Evolutionary conservation across 2,113 vertebrate genomes (phyloP).

Genomic region (Lates calcarifer): DNA sequence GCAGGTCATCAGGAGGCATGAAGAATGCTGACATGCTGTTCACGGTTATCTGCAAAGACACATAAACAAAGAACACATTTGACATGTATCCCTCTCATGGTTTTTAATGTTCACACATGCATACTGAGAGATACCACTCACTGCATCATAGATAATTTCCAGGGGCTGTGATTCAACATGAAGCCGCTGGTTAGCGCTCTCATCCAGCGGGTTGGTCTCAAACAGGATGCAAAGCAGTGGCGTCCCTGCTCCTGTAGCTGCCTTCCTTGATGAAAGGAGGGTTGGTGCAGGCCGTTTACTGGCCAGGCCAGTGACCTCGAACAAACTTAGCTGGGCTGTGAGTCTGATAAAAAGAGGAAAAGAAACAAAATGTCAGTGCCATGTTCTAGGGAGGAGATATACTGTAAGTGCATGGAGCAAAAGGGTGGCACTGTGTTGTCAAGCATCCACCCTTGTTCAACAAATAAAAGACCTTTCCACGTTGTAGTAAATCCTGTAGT

Average conservation of each 20-base stretch:
- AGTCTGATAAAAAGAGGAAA: slow-evolving; percentile 81
- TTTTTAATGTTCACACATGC: neutral
- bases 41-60: slow-evolving; percentile 88
- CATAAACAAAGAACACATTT: slow-evolving; percentile 1
- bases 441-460: neutral
- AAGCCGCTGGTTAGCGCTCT: slow-evolving; percentile 90
- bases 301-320: slow-evolving; percentile 91
- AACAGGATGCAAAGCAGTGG: slow-evolving; percentile 92
- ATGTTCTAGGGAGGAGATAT: neutral
- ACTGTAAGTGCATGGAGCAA: neutral
- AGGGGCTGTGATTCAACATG: slow-evolving; percentile 92
- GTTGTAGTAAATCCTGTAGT: neutral
- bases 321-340: slow-evolving; percentile 88
- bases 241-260: slow-evolving; percentile 78
- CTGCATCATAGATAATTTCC: slow-evolving; percentile 97
- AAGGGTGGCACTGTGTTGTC: neutral
- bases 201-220: slow-evolving; percentile 96
- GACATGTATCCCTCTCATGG: neutral
- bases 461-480: too few species aligned
- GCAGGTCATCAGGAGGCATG: slow-evolving; percentile 91
- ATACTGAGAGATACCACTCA: slow-evolving; percentile 79
- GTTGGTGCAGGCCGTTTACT: slow-evolving; percentile 83
- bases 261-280: slow-evolving; percentile 89
- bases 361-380: slow-evolving; percentile 2
- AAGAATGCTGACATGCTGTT: slow-evolving; percentile 94